phyloP scores from a whole-genome alignment of 2,113 vertebrate genomes.

The Leiothrix lutea region DNA sequence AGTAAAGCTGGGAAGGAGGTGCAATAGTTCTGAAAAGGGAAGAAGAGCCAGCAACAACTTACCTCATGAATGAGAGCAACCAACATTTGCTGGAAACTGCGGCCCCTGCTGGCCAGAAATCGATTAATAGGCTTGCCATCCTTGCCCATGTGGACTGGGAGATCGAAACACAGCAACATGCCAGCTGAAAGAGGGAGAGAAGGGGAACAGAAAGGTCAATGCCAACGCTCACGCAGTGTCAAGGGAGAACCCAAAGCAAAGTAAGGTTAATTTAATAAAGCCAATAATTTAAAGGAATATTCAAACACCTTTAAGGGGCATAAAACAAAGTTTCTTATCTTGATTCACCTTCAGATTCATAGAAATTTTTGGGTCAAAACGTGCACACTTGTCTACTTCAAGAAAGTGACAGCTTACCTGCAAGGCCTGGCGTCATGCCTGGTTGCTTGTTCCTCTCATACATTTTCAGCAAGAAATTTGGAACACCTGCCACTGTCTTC shows the following conservation, averaged over 20 bases:
- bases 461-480: conserved; percentile 88
- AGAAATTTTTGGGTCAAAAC: neutral
- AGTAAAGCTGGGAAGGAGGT: neutral
- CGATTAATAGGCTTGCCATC: conserved; percentile 85
- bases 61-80: conserved; percentile 90
- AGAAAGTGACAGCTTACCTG: conserved; percentile 73
- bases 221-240: neutral
- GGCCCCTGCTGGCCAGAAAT: conserved; percentile 85
- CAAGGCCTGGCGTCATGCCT: conserved; percentile 90
- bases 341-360: neutral
- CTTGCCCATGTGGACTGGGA: conserved; percentile 86
- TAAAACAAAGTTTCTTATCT: neutral
- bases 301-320: neutral
- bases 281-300: neutral
- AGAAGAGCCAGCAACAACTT: neutral
- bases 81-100: conserved; percentile 88
- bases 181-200: conserved; percentile 75
- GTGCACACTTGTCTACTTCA: neutral
- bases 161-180: conserved; percentile 87
- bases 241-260: neutral
- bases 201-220: neutral
- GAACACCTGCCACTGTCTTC: conserved; percentile 85
- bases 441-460: conserved; percentile 96
- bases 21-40: neutral
- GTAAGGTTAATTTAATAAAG: neutral